Conservation (phyloP, 2,113 vertebrate species). For the Centropristis striata region DNA sequence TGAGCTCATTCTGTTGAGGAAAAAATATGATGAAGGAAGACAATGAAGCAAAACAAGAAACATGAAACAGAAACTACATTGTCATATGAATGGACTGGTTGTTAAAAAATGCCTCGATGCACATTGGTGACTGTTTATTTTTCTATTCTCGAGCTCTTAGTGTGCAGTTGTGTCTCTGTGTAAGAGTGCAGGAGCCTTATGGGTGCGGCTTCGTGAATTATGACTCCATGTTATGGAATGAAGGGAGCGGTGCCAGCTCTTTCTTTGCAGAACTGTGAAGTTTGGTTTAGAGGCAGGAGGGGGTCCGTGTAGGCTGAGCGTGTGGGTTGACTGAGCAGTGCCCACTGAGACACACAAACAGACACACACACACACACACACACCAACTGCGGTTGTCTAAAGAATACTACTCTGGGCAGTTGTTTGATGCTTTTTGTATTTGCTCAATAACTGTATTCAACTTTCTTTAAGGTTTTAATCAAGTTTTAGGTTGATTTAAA, state of each 20-base stretch:
- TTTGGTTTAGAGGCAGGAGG: conserved; percentile 67
- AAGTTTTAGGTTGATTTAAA: background rate
- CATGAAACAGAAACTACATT: conserved; percentile 2
- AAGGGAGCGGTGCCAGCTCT: conserved; percentile 84
- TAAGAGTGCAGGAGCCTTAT: conserved; percentile 45
- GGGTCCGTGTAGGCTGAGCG: conserved; percentile 39
- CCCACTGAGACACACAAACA: conserved; percentile 51
- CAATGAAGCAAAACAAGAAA: conserved; percentile 24
- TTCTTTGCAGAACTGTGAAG: conserved; percentile 77
- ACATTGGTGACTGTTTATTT: conserved; percentile 45
- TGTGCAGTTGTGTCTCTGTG: conserved; percentile 46
- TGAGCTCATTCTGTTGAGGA: conserved; percentile 57
- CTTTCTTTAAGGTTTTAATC: no score
- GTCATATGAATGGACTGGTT: background rate
- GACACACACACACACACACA: background rate
- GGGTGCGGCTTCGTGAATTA: conserved; percentile 81
- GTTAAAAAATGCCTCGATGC: background rate
- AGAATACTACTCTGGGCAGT: conserved; percentile 14
- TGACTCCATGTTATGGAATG: conserved; percentile 85
- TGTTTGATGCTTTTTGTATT: background rate
- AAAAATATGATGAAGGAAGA: conserved; percentile 1
- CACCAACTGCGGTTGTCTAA: background rate
- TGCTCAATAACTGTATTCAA: background rate
- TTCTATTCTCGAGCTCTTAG: conserved; percentile 21
- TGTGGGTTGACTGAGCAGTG: conserved; percentile 34